These are phyloP conservation scores for Rotaria sp. DNA, from an alignment of 2,888 invertebrate species.

Conservation along the genomic window DNA sequence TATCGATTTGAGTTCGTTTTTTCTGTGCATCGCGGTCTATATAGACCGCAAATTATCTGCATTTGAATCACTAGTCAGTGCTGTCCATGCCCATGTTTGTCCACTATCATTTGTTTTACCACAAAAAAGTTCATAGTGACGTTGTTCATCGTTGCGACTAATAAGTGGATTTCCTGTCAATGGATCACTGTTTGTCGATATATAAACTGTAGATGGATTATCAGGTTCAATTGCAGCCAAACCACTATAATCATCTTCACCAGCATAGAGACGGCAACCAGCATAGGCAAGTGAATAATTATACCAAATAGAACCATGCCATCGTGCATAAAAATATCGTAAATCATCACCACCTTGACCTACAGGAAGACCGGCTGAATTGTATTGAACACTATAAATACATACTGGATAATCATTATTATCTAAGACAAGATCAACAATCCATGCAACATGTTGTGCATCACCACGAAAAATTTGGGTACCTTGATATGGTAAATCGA, in stretches of 20 bases:
- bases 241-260: conserved; percentile 8
- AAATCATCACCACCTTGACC: background rate
- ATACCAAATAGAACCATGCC: background rate
- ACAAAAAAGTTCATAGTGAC: background rate
- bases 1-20: background rate
- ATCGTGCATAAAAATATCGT: background rate
- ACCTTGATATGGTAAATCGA: background rate
- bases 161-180: background rate
- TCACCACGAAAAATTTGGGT: background rate
- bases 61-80: background rate
- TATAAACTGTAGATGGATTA: background rate
- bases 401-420: background rate
- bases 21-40: background rate
- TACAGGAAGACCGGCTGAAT: background rate
- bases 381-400: background rate
- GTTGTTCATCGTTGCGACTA: background rate
- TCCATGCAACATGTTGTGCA: background rate
- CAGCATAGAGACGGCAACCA: background rate
- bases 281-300: background rate
- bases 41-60: background rate
- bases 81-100: background rate
- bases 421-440: background rate
- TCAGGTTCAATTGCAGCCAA: background rate
- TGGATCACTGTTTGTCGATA: background rate
- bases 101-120: background rate